These are phyloP conservation scores for Caenorhabditis sp. DNA, from an alignment of 2,888 invertebrate species.

Conservation along the genomic window DNA sequence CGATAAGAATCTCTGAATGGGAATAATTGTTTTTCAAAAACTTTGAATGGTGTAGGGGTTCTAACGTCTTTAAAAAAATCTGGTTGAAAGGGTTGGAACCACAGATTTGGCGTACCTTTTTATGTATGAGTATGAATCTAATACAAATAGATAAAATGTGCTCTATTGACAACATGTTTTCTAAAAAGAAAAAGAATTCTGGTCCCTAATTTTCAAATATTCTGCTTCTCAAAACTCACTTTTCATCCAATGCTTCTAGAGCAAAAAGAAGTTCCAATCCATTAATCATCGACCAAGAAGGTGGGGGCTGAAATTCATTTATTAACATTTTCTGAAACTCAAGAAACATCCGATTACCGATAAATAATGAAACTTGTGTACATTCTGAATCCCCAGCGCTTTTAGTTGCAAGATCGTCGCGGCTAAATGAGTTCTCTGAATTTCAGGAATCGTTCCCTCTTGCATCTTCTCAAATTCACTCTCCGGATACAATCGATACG, in stretches of 20 bases:
- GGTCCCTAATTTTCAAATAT: too few relatives aligned
- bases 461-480: constrained; percentile 80
- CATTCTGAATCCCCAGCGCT: constrained; percentile 90
- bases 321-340: background rate
- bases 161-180: too few relatives aligned
- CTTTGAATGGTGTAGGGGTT: too few relatives aligned
- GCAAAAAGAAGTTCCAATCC: constrained; percentile 89
- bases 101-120: too few relatives aligned
- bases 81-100: too few relatives aligned
- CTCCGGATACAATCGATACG: constrained; percentile 79
- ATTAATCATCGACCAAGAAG: constrained; percentile 84
- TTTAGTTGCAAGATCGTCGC: constrained; percentile 87
- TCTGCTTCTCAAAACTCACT: constrained; percentile 56
- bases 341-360: too few relatives aligned
- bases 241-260: constrained; percentile 81
- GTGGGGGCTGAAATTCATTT: constrained; percentile 78
- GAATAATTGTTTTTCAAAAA: too few relatives aligned
- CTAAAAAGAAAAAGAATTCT: too few relatives aligned
- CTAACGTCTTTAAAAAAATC: too few relatives aligned
- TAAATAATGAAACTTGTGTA: constrained; percentile 89
- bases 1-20: too few relatives aligned
- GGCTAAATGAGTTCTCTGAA: constrained; percentile 87
- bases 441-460: constrained; percentile 85
- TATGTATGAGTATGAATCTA: too few relatives aligned
- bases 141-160: too few relatives aligned